Conservation (phyloP, 2,797 vertebrate species). For the Picus viridis region DNA sequence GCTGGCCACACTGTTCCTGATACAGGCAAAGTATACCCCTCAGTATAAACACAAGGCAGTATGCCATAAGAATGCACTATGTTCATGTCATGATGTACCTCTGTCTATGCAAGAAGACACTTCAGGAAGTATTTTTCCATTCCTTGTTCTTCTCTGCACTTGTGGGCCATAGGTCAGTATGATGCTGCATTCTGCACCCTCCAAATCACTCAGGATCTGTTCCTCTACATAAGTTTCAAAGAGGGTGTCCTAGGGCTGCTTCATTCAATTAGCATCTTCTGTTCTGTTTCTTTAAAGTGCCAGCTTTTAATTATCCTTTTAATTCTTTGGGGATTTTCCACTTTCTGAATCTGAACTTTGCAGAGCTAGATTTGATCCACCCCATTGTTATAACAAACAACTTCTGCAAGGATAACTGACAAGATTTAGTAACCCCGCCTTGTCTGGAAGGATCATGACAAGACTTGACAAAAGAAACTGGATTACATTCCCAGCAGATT, state of each 20-base stretch:
- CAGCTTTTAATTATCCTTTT: neutral
- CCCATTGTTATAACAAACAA: neutral
- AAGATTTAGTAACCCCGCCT: neutral
- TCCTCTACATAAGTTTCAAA: neutral
- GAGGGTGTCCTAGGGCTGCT: neutral
- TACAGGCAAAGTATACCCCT: no score
- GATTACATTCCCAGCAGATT: neutral
- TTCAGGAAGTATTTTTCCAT: neutral
- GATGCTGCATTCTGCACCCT: neutral
- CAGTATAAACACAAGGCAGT: neutral
- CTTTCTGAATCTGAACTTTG: neutral
- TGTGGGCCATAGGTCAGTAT: neutral
- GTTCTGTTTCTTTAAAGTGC: neutral
- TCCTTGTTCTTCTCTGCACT: neutral
- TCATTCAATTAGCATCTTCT: neutral
- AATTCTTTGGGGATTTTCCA: neutral
- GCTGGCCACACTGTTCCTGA: no score
- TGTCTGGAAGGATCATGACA: neutral
- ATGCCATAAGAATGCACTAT: rapidly evolving
- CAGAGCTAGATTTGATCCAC: neutral
- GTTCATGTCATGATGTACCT: no score
- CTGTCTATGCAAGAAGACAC: neutral
- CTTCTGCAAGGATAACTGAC: neutral
- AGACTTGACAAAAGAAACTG: conserved; percentile 11
- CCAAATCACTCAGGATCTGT: neutral